phyloP scores from a whole-genome alignment of 2,113 vertebrate species.

The Engraulis encrasicolus region DNA sequence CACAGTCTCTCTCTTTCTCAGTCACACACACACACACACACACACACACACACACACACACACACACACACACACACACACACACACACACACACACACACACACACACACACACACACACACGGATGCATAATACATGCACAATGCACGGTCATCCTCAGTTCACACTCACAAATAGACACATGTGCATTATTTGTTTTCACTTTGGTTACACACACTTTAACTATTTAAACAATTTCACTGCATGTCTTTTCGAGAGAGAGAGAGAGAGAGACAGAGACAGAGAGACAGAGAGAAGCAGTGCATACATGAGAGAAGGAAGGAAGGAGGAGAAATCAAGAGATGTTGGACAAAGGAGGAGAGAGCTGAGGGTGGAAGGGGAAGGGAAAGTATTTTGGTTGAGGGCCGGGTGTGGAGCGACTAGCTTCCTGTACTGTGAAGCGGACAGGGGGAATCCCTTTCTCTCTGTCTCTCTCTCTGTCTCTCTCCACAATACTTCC shows the following conservation, averaged over 20 bases:
- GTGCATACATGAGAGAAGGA: not conserved
- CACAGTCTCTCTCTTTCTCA: not conserved
- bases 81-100: conserved; percentile 5
- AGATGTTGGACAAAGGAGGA: not conserved
- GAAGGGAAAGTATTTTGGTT: not conserved
- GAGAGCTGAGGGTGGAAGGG: not conserved
- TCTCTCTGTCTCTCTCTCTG: too few species aligned
- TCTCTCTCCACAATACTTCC: not conserved
- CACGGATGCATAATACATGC: too few species aligned
- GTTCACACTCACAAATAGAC: not conserved
- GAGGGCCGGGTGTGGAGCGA: not conserved
- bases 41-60: not conserved
- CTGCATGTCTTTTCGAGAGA: too few species aligned
- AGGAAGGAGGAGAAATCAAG: not conserved
- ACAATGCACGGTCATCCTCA: too few species aligned
- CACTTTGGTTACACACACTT: too few species aligned
- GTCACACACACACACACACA: not conserved
- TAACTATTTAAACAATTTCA: too few species aligned
- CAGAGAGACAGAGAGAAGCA: too few species aligned
- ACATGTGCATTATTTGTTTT: too few species aligned
- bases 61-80: not conserved
- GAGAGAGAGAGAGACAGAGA: too few species aligned
- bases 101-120: not conserved
- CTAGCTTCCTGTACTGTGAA: not conserved
- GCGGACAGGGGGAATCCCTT: not conserved